Base-by-base conservation (phyloP, 1,140 invertebrate species). In the Drosophila nigromelanica region DNA sequence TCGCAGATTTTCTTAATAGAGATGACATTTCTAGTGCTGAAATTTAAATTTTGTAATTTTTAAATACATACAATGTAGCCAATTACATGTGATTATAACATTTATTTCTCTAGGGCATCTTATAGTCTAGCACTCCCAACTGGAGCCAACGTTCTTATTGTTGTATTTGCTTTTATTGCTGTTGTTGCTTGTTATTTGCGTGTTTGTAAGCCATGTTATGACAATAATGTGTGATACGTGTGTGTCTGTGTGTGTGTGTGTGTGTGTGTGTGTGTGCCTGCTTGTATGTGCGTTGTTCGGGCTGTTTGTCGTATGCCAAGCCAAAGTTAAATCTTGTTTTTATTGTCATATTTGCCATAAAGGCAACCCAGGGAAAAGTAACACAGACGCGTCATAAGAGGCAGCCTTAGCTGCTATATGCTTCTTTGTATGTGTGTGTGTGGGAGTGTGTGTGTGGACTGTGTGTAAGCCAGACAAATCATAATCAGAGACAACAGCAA, bases 201-300 rank as follows among this genome's bases (percentile, higher is more conserved):
- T 87, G 83, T 83, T 87, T 80, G 76, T 89, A 89, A 83, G 79
- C 79, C 82, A 89, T 87, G 83, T 87, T 87, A 89, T 87, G 81
- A 87, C 82, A 87, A 87, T 87, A 89, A 87, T 87, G 72, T 76
- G 82, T 58, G 61, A 79, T 61, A 62, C 40, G 42, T 47, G 15
- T 35, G 56, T 51, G 37, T 51, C 47, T 39, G 52, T 63, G 42
- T 45, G 43, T 50, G 15, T 64, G 30, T 10, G 14, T 50, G 39
- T 45, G 61, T 48, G 21, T 54, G 43, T 45, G 61, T 51, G 30
- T 66, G 69, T 37, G 58, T 12, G 39, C 61, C 11, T n/a, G 43
- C 4, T 33, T 68, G 59, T 52, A 39, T 67, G 47, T 61, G 18
- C 37, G 62, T 67, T 64, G 43, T 12, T 21, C 11, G 21, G 18